Evolutionary conservation across 2,113 vertebrate genomes (phyloP).

Genomic region (Nicator chloris): DNA sequence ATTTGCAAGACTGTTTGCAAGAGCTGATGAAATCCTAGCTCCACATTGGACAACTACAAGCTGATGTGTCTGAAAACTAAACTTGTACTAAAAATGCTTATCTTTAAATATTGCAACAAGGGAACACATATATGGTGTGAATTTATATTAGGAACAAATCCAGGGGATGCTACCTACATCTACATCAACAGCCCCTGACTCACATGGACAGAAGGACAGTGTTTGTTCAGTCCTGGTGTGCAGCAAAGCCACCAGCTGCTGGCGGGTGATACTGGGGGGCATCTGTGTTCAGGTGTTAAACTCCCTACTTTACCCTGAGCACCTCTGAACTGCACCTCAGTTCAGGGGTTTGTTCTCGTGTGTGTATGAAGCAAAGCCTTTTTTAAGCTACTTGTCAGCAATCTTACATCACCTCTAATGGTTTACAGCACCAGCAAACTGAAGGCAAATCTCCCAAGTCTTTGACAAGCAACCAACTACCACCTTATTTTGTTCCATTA

Average conservation of each 20-base stretch:
- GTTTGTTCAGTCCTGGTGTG: neutral
- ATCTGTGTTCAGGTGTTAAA: neutral
- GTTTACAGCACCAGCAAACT: neutral
- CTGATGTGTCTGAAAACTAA: neutral
- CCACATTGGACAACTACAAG: neutral
- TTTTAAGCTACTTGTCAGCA: neutral
- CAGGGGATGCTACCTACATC: neutral
- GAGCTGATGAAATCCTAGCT: neutral
- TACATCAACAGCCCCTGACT: neutral
- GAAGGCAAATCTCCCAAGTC: neutral
- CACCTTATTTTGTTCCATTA: neutral
- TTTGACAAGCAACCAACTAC: neutral
- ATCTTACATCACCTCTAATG: neutral
- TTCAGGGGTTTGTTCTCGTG: neutral
- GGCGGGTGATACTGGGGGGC: too few relatives aligned
- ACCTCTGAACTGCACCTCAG: neutral
- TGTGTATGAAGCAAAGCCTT: neutral
- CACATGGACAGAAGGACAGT: neutral
- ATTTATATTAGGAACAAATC: neutral
- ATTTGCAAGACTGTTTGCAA: neutral
- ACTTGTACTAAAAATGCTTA: neutral
- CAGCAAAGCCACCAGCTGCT: neutral
- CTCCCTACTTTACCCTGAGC: neutral
- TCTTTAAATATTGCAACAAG: neutral
- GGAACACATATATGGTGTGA: neutral